These are phyloP conservation scores for Caradrina clavipalpis DNA, from an alignment of 2,888 invertebrate species.

Conservation along the genomic window DNA sequence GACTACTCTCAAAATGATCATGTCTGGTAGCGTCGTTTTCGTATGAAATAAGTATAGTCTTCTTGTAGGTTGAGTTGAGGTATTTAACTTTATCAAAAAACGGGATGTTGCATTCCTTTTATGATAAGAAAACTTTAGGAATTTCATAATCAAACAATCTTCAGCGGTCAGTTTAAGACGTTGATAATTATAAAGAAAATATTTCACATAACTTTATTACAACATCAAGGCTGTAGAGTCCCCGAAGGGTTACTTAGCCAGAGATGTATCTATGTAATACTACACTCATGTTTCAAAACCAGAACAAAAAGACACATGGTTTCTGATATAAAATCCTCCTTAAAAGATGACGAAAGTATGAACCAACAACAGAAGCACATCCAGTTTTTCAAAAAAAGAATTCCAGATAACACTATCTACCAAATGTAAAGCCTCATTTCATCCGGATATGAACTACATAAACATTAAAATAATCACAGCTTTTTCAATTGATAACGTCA, in stretches of 20 bases:
- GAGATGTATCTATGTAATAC: background rate
- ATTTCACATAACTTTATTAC: background rate
- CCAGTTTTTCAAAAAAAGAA: background rate
- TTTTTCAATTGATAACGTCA: conserved; percentile 19
- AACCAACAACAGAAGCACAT: background rate
- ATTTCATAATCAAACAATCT: background rate
- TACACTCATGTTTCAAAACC: too few species aligned
- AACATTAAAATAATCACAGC: conserved; percentile 6
- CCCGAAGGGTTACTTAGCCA: too few species aligned
- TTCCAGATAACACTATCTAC: background rate
- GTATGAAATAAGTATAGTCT: too few species aligned
- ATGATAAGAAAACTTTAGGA: background rate
- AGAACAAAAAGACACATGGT: background rate
- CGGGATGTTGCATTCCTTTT: background rate
- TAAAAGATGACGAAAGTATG: too few species aligned
- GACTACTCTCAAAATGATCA: too few species aligned
- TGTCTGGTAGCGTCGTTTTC: too few species aligned
- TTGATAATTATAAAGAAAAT: background rate
- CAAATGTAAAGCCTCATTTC: background rate
- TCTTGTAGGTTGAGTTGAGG: too few species aligned
- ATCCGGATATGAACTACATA: background rate
- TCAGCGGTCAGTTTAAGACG: too few species aligned
- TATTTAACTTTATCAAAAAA: background rate
- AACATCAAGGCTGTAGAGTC: too few species aligned
- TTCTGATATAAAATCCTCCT: background rate